Conservation (phyloP, 30 jellyfish, hydroid and myxozoan species). For the Pelagia noctiluca region DNA sequence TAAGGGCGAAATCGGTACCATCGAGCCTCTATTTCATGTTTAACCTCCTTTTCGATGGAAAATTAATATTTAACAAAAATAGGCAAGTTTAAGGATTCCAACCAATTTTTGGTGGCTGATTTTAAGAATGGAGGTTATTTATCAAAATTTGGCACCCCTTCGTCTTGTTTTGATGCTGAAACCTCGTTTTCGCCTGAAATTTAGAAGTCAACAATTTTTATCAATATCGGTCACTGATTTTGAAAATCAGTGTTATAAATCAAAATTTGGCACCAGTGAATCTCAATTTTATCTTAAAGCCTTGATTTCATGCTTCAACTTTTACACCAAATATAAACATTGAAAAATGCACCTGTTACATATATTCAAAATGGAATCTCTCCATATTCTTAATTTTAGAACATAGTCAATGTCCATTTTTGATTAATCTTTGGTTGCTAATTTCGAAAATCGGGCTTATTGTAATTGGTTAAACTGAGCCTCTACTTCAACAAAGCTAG, state of each 20-base stretch:
- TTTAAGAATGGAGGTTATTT: not conserved
- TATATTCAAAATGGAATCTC: not conserved
- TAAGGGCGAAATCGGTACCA: slow-evolving; percentile 36
- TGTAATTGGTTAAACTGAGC: not conserved
- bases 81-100: not conserved
- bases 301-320: not conserved
- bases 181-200: slow-evolving; percentile 4
- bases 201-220: not conserved
- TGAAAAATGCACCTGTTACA: not conserved
- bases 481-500: not conserved
- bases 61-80: too few species aligned
- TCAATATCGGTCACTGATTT: not conserved
- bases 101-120: not conserved
- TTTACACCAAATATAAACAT: not conserved
- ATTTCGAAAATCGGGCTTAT: not conserved
- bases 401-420: not conserved
- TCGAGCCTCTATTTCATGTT: slow-evolving; percentile 35
- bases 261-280: not conserved
- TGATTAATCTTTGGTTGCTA: not conserved
- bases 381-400: not conserved
- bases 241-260: not conserved
- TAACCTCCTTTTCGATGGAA: slow-evolving; percentile 34
- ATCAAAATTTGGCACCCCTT: not conserved
- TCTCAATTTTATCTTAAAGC: not conserved
- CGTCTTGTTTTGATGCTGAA: not conserved